phyloP scores from a whole-genome alignment of 2,888 invertebrate species.

The Xestobium rufovillosum region DNA sequence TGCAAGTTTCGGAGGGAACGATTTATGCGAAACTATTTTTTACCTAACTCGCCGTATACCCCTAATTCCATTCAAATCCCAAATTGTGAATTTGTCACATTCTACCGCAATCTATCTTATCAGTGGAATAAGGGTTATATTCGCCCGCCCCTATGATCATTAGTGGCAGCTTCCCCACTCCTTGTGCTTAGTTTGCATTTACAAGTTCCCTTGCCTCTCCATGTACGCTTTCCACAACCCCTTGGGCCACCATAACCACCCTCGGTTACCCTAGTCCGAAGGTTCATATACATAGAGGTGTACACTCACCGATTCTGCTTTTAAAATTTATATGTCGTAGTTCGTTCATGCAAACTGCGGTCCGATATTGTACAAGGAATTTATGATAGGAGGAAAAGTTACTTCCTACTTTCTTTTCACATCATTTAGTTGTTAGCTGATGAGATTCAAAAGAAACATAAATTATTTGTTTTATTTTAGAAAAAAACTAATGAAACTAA shows the following conservation, averaged over 20 bases:
- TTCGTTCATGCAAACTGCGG: too few relatives aligned
- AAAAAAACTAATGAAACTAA: too few relatives aligned
- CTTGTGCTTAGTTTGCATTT: conserved; percentile 46
- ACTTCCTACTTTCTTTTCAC: too few relatives aligned
- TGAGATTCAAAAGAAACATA: too few relatives aligned
- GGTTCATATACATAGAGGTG: conserved; percentile 46
- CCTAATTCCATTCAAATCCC: conserved; percentile 28
- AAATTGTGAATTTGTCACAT: conserved; percentile 43
- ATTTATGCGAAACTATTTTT: background rate
- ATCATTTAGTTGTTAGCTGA: too few relatives aligned
- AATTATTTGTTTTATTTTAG: too few relatives aligned
- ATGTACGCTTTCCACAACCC: background rate
- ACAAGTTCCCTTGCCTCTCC: conserved; percentile 40
- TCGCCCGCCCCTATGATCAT: conserved; percentile 40
- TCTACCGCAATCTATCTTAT: conserved; percentile 41
- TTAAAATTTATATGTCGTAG: too few relatives aligned
- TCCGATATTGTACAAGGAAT: too few relatives aligned
- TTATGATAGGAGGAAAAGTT: too few relatives aligned
- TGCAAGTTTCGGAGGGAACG: too few relatives aligned
- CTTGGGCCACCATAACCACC: conserved; percentile 6
- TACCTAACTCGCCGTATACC: background rate
- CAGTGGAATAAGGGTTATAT: conserved; percentile 40
- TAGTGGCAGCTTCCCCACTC: conserved; percentile 42
- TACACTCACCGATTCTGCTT: conserved; percentile 37
- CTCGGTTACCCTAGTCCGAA: conserved; percentile 32